phyloP scores from a whole-genome alignment of 1,140 invertebrate genomes.

The Hydropsyche tenuis region DNA sequence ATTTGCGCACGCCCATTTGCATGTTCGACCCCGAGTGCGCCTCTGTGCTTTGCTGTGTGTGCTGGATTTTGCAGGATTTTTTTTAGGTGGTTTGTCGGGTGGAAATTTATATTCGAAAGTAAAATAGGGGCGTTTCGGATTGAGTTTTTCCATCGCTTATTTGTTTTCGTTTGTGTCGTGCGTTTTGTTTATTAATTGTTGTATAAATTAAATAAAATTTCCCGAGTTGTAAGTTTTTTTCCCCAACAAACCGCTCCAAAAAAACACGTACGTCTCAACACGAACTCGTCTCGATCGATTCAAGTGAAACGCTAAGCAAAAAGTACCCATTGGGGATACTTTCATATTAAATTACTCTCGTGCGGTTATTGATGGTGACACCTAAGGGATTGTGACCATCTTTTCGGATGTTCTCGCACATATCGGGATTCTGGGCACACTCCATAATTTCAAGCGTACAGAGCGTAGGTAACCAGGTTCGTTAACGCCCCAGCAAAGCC shows the following conservation, averaged over 20 bases:
- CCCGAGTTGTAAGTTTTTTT: too few species aligned
- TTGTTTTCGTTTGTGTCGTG: too few species aligned
- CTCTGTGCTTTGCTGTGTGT: neutral
- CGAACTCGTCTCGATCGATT: conserved; percentile 15
- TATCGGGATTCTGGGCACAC: too few species aligned
- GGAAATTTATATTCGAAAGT: neutral
- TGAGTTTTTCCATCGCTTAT: too few species aligned
- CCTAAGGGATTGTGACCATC: neutral
- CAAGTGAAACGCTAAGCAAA: neutral
- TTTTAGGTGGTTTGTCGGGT: neutral
- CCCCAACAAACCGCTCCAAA: too few species aligned
- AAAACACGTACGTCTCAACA: too few species aligned
- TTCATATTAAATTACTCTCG: conserved; percentile 22
- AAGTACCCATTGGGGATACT: neutral
- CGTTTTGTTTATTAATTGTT: too few species aligned
- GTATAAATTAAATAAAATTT: too few species aligned
- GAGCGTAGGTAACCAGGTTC: too few species aligned
- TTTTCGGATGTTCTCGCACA: too few species aligned
- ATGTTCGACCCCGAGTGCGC: neutral
- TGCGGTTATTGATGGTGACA: conserved; percentile 5
- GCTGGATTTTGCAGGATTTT: neutral
- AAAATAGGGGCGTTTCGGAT: too few species aligned
- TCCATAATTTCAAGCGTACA: too few species aligned
- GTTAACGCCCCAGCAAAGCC: neutral
- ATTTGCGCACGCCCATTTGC: conserved; percentile 14